Evolutionary conservation across 2,113 vertebrate genomes (phyloP).

Genomic region (Stomatorhinus ivindoensis): DNA sequence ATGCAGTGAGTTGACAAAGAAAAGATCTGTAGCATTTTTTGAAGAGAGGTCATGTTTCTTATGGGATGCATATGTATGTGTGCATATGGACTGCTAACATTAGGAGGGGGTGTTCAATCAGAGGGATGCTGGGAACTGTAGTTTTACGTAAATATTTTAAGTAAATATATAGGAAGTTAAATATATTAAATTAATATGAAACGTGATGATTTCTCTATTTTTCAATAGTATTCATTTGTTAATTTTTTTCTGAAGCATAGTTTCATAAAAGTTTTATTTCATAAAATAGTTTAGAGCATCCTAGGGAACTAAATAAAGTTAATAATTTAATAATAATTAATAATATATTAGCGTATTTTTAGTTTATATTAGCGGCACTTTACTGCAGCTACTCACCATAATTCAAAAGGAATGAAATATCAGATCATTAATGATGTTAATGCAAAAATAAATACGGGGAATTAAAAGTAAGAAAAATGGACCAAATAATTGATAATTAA

Average conservation of each 20-base stretch:
- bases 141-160: not conserved
- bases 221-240: not conserved
- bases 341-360: constrained; percentile 7
- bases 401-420: constrained; percentile 53
- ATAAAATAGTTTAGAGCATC: not conserved
- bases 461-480: constrained; percentile 40
- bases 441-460: constrained; percentile 39
- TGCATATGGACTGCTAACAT: not conserved
- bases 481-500: constrained; percentile 50
- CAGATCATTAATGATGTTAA: constrained; percentile 42
- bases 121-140: not conserved
- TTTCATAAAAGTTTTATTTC: not conserved
- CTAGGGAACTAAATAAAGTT: not conserved
- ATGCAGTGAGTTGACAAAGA: not conserved
- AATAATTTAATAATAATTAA: too few species aligned
- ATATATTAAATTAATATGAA: not conserved
- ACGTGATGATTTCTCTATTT: not conserved
- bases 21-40: not conserved
- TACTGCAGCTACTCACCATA: constrained; percentile 13
- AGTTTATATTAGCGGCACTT: constrained; percentile 16
- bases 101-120: not conserved
- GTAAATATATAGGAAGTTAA: not conserved
- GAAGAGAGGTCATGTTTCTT: not conserved
- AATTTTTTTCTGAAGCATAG: not conserved
- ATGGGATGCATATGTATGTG: not conserved